Conservation (phyloP, 1,140 invertebrate species). For the Papilio polytes region DNA sequence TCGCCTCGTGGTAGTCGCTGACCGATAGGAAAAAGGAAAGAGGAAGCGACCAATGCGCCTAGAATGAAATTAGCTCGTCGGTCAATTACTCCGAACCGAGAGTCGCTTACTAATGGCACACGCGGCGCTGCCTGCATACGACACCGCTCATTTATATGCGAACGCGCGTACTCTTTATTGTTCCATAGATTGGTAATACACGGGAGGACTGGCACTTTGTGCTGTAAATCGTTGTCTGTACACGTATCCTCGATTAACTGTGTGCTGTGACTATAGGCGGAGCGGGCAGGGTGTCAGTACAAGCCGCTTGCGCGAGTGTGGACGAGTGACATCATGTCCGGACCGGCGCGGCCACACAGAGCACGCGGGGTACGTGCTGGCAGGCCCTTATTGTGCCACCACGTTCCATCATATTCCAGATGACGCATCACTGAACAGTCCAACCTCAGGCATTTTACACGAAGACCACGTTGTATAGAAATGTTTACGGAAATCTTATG, state of each 20-base stretch:
- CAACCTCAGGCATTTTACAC: background rate
- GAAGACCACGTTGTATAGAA: background rate
- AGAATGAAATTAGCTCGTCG: conserved; percentile 80
- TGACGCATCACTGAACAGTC: conserved; percentile 53
- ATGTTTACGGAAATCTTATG: background rate
- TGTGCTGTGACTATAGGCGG: conserved; percentile 61
- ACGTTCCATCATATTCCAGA: conserved; percentile 53
- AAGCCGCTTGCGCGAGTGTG: conserved; percentile 64
- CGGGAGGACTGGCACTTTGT: conserved; percentile 78
- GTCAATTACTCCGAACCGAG: conserved; percentile 79
- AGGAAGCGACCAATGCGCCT: conserved; percentile 79
- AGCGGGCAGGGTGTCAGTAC: conserved; percentile 65
- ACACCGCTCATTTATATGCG: conserved; percentile 75
- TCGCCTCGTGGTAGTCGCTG: conserved; percentile 66
- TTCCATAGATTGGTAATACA: conserved; percentile 82
- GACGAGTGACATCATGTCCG: conserved; percentile 78
- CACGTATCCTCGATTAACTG: conserved; percentile 76
- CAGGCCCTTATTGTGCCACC: conserved; percentile 50
- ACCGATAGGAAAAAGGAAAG: conserved; percentile 83
- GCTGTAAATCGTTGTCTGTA: conserved; percentile 81
- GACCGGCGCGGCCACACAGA: conserved; percentile 70
- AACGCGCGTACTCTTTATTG: conserved; percentile 74
- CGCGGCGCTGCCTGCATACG: conserved; percentile 73
- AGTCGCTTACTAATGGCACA: conserved; percentile 75
- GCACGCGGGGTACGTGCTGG: conserved; percentile 64